Evolutionary conservation across 2,113 vertebrate genomes (phyloP).

Genomic region (Nicator chloris): DNA sequence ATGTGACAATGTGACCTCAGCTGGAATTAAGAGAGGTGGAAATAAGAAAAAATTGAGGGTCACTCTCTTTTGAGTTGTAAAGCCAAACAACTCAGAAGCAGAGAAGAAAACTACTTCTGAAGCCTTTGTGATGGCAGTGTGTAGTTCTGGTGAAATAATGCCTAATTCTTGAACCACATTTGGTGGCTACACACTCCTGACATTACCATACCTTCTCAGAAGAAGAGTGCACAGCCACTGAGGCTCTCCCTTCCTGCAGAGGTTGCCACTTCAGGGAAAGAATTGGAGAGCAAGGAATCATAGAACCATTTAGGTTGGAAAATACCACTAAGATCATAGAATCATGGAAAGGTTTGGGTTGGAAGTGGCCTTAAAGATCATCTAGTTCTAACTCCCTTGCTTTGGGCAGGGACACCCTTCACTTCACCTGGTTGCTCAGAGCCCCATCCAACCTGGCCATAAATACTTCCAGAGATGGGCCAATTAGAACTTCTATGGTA

Average conservation of each 20-base stretch:
- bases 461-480: neutral
- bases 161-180: neutral
- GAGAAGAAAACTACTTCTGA: neutral
- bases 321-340: neutral
- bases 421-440: neutral
- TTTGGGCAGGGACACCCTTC: too few species aligned
- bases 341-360: neutral
- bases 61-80: neutral
- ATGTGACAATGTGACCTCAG: neutral
- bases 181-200: neutral
- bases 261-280: neutral
- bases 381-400: neutral
- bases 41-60: neutral
- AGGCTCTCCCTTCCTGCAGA: neutral
- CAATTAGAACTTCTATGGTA: neutral
- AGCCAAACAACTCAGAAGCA: neutral
- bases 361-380: neutral
- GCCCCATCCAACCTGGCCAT: neutral
- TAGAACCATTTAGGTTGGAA: neutral
- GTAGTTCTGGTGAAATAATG: neutral
- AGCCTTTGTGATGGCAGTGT: neutral
- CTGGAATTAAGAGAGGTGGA: neutral
- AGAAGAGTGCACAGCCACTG: neutral
- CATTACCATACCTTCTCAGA: accelerated
- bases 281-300: neutral